phyloP scores from a whole-genome alignment of 2,888 invertebrate genomes.

The Tromatobia lineatoria region DNA sequence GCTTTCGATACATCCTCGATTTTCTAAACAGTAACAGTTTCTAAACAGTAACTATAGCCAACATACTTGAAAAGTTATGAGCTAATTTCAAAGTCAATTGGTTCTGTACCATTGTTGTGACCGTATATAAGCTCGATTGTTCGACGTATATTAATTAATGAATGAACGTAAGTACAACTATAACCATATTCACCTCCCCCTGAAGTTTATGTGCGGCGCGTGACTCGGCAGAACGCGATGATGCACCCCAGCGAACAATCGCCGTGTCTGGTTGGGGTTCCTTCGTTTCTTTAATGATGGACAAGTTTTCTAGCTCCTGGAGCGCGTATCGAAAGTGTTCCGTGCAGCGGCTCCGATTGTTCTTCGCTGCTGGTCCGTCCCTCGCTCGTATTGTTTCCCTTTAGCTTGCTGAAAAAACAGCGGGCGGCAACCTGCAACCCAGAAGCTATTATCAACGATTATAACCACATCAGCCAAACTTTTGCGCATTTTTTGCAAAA shows the following conservation, averaged over 20 bases:
- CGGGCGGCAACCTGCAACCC: background rate
- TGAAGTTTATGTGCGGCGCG: slow-evolving; percentile 14
- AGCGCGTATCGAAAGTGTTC: slow-evolving; percentile 71
- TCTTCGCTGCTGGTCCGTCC: slow-evolving; percentile 47
- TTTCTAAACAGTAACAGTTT: no score
- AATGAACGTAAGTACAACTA: background rate
- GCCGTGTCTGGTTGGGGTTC: slow-evolving; percentile 12
- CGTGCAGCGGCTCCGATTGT: slow-evolving; percentile 43
- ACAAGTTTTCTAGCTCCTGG: slow-evolving; percentile 72
- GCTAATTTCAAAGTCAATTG: background rate
- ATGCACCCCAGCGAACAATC: slow-evolving; percentile 20
- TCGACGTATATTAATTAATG: slow-evolving; percentile 8
- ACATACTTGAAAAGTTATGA: background rate
- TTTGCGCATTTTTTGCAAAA: background rate
- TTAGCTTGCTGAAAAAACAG: slow-evolving; percentile 23
- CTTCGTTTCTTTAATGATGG: slow-evolving; percentile 67
- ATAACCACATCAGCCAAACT: background rate
- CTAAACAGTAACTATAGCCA: background rate
- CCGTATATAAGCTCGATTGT: background rate
- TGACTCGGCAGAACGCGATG: slow-evolving; percentile 24
- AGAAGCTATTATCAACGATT: slow-evolving; percentile 16
- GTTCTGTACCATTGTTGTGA: background rate
- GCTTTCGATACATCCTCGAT: no score
- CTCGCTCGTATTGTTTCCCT: slow-evolving; percentile 40
- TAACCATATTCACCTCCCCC: background rate